A percentile compares a stretch with the other conserved stretches of the same genome.
These are phyloP conservation scores for Nymphalis io DNA, from an alignment of 1,140 invertebrate genomes.

Conservation along the genomic window DNA sequence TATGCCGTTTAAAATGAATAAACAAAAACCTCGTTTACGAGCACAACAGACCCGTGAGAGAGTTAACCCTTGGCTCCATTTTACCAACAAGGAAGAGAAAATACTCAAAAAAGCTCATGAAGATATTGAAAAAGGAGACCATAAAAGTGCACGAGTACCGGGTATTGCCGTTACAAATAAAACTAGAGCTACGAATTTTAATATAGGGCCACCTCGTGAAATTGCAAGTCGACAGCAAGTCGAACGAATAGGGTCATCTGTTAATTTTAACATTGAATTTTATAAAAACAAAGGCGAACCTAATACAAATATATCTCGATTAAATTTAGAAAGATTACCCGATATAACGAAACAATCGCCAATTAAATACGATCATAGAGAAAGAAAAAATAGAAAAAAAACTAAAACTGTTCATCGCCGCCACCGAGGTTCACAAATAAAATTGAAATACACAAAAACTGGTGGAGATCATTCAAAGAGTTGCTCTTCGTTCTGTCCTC, in stretches of 20 bases:
- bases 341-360: not conserved
- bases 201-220: not conserved
- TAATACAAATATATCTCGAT: not conserved
- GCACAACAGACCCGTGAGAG: slow-evolving; percentile 1
- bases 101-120: not conserved
- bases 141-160: not conserved
- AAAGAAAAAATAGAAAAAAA: not conserved
- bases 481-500: not conserved
- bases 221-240: slow-evolving; percentile 25
- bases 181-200: not conserved
- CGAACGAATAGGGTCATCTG: slow-evolving; percentile 42
- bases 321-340: not conserved
- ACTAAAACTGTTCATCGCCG: not conserved
- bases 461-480: not conserved
- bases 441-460: not conserved
- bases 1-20: not conserved
- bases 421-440: not conserved
- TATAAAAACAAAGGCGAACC: slow-evolving; percentile 36
- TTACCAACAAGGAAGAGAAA: not conserved
- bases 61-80: not conserved
- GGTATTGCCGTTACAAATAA: not conserved
- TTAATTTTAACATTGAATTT: slow-evolving; percentile 50
- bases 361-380: not conserved
- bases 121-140: not conserved
- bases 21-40: slow-evolving; percentile 25